Percentiles rank a stretch among this genome's conserved stretches.
Conservation (phyloP, 2,797 vertebrate species). For the Helostoma temminkii region DNA sequence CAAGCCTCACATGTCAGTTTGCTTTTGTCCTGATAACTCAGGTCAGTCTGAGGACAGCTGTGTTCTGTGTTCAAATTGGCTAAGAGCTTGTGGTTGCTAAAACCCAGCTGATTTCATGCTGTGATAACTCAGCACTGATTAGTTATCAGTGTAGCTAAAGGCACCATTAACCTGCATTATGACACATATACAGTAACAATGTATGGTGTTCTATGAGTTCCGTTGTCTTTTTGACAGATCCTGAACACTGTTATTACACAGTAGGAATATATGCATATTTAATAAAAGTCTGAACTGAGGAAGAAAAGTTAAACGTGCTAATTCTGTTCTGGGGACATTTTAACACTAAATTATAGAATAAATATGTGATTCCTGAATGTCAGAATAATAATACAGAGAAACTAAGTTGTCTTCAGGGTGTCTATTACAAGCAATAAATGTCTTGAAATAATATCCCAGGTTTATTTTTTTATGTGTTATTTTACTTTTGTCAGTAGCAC, state of each 20-base stretch:
- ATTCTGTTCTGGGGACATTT: background rate
- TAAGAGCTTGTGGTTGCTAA: conserved; percentile 1
- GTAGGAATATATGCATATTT: background rate
- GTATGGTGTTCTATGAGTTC: background rate
- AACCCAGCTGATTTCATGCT: conserved; percentile 23
- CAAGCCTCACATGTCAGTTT: conserved; percentile 52
- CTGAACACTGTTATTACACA: background rate
- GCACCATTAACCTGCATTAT: background rate
- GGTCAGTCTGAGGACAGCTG: conserved; percentile 46
- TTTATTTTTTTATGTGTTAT: background rate
- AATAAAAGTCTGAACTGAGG: conserved; percentile 5
- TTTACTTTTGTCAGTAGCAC: background rate
- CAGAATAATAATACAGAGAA: background rate
- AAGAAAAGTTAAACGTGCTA: background rate
- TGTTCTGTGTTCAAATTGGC: conserved; percentile 34
- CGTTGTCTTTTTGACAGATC: background rate
- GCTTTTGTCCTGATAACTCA: conserved; percentile 36
- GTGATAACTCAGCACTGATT: conserved; percentile 1
- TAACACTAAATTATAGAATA: background rate
- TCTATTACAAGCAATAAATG: background rate
- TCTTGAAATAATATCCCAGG: background rate
- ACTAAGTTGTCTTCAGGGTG: background rate
- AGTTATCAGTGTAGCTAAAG: background rate
- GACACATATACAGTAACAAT: no score
- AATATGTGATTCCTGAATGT: conserved; percentile 11